Evolutionary conservation across 2,113 vertebrate species (phyloP).

Genomic region (Macrotus californicus): DNA sequence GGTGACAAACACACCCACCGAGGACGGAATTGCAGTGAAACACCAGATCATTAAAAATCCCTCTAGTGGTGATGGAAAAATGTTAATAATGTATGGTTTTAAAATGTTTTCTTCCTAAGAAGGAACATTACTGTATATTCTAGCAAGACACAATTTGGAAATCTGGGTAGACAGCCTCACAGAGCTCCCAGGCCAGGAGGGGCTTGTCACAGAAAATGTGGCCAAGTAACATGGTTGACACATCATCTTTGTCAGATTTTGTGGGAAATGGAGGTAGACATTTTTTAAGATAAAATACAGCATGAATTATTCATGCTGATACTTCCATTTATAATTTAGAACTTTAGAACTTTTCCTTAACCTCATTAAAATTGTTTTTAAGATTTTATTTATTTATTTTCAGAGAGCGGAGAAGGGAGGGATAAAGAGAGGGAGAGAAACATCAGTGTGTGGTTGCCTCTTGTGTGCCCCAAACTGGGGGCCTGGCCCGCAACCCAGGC

Average conservation of each 20-base stretch:
- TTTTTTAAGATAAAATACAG: not conserved
- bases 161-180: not conserved
- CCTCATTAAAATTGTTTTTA: not conserved
- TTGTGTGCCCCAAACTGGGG: too few species aligned
- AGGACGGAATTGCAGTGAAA: conserved; percentile 23
- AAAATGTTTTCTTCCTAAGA: conserved; percentile 13
- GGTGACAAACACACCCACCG: not conserved
- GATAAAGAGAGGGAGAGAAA: too few species aligned
- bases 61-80: not conserved
- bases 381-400: too few species aligned
- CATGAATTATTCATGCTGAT: not conserved
- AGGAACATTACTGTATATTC: conserved; percentile 5
- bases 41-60: not conserved
- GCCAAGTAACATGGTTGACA: not conserved
- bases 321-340: conserved; percentile 28
- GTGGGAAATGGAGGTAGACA: not conserved
- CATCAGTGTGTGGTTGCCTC: too few species aligned
- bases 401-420: too few species aligned
- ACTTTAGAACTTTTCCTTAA: conserved; percentile 30
- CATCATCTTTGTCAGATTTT: not conserved
- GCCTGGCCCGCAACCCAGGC: too few species aligned
- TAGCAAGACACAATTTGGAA: conserved; percentile 30
- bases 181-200: not conserved
- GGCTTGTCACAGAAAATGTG: not conserved
- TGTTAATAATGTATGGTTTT: not conserved